Evolutionary conservation across 2,113 vertebrate genomes (phyloP), one percentile per base, ranked within the genome.

Genomic region (Tapirus terrestris): DNA sequence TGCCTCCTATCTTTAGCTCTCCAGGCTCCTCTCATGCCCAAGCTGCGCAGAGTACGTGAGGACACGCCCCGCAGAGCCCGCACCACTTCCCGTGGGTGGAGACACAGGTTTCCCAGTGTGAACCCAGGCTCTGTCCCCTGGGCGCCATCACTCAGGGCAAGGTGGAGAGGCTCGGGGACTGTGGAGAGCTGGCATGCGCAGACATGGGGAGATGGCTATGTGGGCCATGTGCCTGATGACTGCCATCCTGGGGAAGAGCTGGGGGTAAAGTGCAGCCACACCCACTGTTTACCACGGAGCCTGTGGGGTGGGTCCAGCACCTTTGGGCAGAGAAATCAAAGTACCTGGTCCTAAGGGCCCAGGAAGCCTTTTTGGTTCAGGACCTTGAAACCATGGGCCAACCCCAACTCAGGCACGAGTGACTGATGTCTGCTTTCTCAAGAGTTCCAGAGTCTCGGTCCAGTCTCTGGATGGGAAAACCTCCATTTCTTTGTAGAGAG

Each of bases 181-280:
- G 11, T 48, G 18, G 14, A 2, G 7, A 39, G 33, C 75, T 7
- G 8, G 75, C 21, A 14, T 2, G 51, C 21, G 20, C 6, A 25
- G 79, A 43, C 68, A 5, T 11, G 5, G 31, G 73, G 36, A 60
- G 61, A 25, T 20, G 20, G 7, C 91, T 18, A 2, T 16, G 60
- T 36, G 17, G 27, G 14, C 68, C 5, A 0, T 0, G 8, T 29
- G 45, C 31, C 36, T 43, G 16, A 48, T 36, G 45, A 45, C 23
- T 36, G 12, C 77, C 0, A 6, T 48, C 33, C 31, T 39, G 33
- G 39, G 86, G 51, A 63, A 56, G 63, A 27, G 21, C 81, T 39
- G 8, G 1, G 1, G 43, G 2, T 0, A 2, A 5, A 14, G 3
- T 29, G 9, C 0, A 0, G 31, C 11, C 43, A 45, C 13, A 2